Evolutionary conservation across 2,113 vertebrate species (phyloP), one percentile per base, ranked within the genome.

Genomic region (Vimba vimba): DNA sequence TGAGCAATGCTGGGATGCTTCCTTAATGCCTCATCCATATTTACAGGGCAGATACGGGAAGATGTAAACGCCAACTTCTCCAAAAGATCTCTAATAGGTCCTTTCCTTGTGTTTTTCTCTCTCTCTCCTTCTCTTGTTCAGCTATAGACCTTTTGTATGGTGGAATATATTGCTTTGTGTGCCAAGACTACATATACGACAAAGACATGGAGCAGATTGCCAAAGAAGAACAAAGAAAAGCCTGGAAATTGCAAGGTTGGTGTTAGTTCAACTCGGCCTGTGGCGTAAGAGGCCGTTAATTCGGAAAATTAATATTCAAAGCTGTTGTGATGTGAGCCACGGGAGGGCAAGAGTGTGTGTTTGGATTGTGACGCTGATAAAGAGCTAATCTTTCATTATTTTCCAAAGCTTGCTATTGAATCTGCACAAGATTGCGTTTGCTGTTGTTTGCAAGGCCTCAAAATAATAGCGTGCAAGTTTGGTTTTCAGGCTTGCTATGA

Each of bases 101-200:
- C 55, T 57, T 57, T 57, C 52, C 52, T 5, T 71, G 8, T 43
- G 43, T 43, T 43, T 43, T 39, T 30, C 30, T 77, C 19, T 71
- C 30, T 57, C 45, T 50, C 23, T 69, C 62, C 19, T 39, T 77
- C n/a, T 86, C 13, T 89, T 66, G 7, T 17, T 77, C 86, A 91
- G 87, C 87, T 81, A 4, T 77, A 94, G 98, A 99, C 92, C 95
- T 99, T 91, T 96, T 97, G 93, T 99, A 99, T 87, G 98, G 98
- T 82, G 98, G 97, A 89, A 97, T 99, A 93, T 99, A 99, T 94
- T 99, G 98, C 96, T 99, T 99, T 95, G 95, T 99, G 94, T 99
- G 98, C 96, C 98, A 99, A 96, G 98, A 99, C 96, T 99, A 99
- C 95, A 97, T 99, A 93, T 99, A 99, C 86, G 98, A 99, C 95